Base-by-base conservation (phyloP, 1,140 invertebrate genomes). In the Helicoverpa armigera region DNA sequence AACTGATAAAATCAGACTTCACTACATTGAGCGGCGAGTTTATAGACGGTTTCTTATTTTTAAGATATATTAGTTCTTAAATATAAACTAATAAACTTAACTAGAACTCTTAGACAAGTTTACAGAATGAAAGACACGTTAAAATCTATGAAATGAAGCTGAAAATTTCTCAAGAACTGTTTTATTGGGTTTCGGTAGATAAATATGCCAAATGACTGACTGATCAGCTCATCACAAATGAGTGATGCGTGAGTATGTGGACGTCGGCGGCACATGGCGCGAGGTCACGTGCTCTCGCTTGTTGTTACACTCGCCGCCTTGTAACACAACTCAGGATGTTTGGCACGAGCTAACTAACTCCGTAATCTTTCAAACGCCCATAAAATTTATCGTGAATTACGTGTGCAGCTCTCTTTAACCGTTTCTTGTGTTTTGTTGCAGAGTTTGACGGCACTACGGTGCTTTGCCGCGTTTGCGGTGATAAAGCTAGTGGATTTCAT, bases 361-460 rank as follows among this genome's bases (percentile, higher is more conserved):
- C 50, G 75, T 83, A 87, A 86, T 87, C 80, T 82, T 75, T 82
- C 80, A 81, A 78, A 80, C 79, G 72, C 56, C 73, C 60, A 83
- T 85, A 82, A 78, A 80, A 65, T 61, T 65, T 75, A 65, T 77
- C 75, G 75, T 50, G 14, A 53, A 67, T 67, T 77, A 77, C 61
- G 50, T 56, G 43, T 60, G 43, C 61, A 77, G 51, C n/a, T 67
- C 29, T 65, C 63, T 63, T 16, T 61, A 69, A 72, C 58, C 23
- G 67, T 60, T 60, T 61, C 87, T 81, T 83, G 73, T 83, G 79
- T 81, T 83, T 95, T 94, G 91, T 97, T 98, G 31, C 97, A 99
- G 99, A 99, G 97, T 99, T 99, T 94, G 99, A 99, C 96, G 99
- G 99, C 35, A 99, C 99, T 65, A 99, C 98, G 31, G 98, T 99